Evolutionary conservation across 2,797 vertebrate species (phyloP).

Genomic region (Mastacembelus armatus): DNA sequence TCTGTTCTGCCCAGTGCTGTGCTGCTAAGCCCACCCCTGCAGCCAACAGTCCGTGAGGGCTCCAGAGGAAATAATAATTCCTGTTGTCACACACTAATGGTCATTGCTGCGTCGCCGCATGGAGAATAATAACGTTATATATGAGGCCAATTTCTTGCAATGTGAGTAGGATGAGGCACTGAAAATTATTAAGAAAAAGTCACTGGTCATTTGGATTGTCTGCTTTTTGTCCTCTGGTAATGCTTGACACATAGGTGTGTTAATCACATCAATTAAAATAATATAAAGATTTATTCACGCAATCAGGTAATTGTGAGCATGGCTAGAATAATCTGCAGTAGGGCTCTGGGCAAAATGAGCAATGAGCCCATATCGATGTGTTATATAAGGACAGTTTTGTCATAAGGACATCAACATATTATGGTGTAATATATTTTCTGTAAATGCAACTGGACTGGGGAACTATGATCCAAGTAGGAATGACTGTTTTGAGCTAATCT

Average conservation of each 20-base stretch:
- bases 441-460: too few species aligned
- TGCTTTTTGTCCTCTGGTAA: conserved; percentile 38
- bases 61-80: conserved; percentile 60
- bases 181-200: conserved; percentile 54
- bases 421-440: too few species aligned
- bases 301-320: conserved; percentile 21
- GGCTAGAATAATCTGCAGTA: conserved; percentile 17
- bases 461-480: background rate
- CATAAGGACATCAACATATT: too few species aligned
- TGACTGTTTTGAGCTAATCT: background rate
- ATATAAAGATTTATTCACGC: conserved; percentile 42
- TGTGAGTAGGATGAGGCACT: conserved; percentile 25
- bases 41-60: conserved; percentile 15
- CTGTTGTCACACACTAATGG: conserved; percentile 64
- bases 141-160: conserved; percentile 59
- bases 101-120: conserved; percentile 35
- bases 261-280: conserved; percentile 54
- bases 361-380: background rate
- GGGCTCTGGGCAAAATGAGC: background rate
- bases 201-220: conserved; percentile 34
- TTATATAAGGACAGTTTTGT: too few species aligned
- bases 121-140: conserved; percentile 59
- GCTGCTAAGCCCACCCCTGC: conserved; percentile 48
- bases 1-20: conserved; percentile 36
- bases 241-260: conserved; percentile 28